Base-by-base conservation (phyloP, 2,888 invertebrate genomes). In the Trachelus troglodyta region DNA sequence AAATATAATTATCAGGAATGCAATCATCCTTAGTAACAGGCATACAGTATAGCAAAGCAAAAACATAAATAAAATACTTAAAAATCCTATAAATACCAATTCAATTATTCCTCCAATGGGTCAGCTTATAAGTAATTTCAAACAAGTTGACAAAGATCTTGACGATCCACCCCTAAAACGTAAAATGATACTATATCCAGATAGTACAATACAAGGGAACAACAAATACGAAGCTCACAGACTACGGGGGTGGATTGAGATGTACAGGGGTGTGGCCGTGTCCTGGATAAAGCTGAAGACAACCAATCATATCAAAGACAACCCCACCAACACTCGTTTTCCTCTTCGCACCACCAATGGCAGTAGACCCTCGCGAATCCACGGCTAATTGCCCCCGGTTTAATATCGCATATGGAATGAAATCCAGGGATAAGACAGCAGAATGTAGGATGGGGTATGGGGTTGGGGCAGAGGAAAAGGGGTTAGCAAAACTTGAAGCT, bases 321-420 rank as follows among this genome's bases (percentile, higher is more conserved):
- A 75, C 87, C 89, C 89, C 89, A 88, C 90, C 85, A 83, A 76
- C 56, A 23, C 23, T 40, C 56, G 33, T 75, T 40, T 80, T 73
- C 77, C 77, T 74, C 78, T 80, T 40, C 81, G 78, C 78, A 77
- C 80, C 76, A 77, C 78, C 77, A 78, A 79, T 80, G 80, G 77
- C 83, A 85, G 85, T 56, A 23, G 9, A 56, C 56, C 56, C 56
- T 23, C 9, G 23, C 56, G 56, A 56, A 56, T 56, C 56, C 23
- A 83, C 83, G 84, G 86, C 86, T 90, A 90, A 90, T 90, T 90
- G 89, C 88, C 86, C 83, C 79, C 81, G 87, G 85, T 90, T 89
- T 89, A 90, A 90, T 90, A 89, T 89, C 85, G 86, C 85, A 83
- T 85, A 84, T 85, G 87, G 86, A 88, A 88, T 86, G 87, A 86